These are phyloP conservation scores for Plutella xylostella DNA, from an alignment of 2,888 invertebrate genomes.

Conservation along the genomic window DNA sequence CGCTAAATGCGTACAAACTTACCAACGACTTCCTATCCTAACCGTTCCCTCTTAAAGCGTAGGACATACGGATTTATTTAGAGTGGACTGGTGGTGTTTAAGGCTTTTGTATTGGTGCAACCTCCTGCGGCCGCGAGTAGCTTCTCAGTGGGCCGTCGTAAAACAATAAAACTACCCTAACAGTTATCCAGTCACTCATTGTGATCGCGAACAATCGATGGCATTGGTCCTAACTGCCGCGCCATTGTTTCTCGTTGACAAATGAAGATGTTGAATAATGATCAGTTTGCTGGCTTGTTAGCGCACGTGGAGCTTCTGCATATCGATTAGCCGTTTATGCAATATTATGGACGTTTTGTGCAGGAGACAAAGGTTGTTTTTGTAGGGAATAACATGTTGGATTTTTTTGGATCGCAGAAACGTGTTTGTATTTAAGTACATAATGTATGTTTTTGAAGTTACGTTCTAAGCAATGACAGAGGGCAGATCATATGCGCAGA, in stretches of 20 bases:
- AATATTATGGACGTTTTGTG: not conserved
- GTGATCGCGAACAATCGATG: constrained; percentile 33
- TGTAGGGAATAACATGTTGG: no score
- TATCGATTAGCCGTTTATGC: constrained; percentile 5
- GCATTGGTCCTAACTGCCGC: constrained; percentile 40
- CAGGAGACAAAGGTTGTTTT: not conserved
- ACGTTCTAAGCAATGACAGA: no score
- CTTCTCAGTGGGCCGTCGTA: constrained; percentile 30
- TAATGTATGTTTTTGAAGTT: no score
- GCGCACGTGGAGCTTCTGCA: constrained; percentile 2
- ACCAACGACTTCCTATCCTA: not conserved
- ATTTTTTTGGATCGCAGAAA: no score
- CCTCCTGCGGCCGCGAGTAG: constrained; percentile 61
- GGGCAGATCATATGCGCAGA: no score
- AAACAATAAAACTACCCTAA: constrained; percentile 57
- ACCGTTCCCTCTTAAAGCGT: not conserved
- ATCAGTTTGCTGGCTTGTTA: constrained; percentile 7
- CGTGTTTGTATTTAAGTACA: no score
- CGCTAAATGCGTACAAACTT: constrained; percentile 13
- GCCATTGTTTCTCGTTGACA: constrained; percentile 48
- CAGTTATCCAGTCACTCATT: constrained; percentile 50
- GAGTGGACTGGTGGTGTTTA: not conserved
- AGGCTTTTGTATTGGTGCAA: constrained; percentile 22
- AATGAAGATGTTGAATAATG: constrained; percentile 49
- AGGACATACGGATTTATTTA: not conserved